Percentiles rank a stretch among this genome's conserved stretches.
Conservation (phyloP, 2,113 vertebrate species). For the Festucalex cinctus region DNA sequence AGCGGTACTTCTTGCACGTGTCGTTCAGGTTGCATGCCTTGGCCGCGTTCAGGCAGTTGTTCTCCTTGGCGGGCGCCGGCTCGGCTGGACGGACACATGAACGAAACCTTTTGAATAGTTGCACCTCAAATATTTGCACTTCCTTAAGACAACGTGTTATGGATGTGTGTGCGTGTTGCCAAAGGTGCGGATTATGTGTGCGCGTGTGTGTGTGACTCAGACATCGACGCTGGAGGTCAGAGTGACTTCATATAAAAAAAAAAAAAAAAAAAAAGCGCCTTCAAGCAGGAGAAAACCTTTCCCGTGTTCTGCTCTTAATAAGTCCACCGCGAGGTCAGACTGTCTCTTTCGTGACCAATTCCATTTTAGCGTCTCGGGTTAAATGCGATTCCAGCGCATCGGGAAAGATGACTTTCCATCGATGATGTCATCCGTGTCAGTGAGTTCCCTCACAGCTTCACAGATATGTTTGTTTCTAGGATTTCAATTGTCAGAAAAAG, state of each 20-base stretch:
- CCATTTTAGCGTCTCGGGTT: neutral
- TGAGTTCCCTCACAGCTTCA: neutral
- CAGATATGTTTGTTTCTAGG: neutral
- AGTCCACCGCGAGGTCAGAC: constrained; percentile 5
- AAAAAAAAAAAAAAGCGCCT: constrained; percentile 1
- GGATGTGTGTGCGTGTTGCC: constrained; percentile 8
- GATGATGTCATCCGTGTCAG: neutral
- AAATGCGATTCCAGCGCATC: neutral
- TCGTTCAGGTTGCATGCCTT: constrained; percentile 99
- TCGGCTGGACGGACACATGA: constrained; percentile 71
- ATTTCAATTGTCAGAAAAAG: neutral
- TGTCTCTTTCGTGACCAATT: neutral
- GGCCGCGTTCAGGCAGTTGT: constrained; percentile 94
- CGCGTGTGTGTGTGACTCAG: neutral
- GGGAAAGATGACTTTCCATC: constrained; percentile 1
- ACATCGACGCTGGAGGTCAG: constrained; percentile 17
- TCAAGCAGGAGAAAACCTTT: constrained; percentile 20
- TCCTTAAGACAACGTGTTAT: neutral
- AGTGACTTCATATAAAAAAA: constrained; percentile 2
- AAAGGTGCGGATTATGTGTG: neutral
- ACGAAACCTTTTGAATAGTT: neutral
- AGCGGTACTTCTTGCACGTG: constrained; percentile 97
- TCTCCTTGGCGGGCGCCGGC: constrained; percentile 84
- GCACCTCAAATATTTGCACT: neutral
- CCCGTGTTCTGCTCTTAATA: constrained; percentile 17